Base-by-base conservation (phyloP, 1,140 invertebrate species). In the Zaprionus davidi region DNA sequence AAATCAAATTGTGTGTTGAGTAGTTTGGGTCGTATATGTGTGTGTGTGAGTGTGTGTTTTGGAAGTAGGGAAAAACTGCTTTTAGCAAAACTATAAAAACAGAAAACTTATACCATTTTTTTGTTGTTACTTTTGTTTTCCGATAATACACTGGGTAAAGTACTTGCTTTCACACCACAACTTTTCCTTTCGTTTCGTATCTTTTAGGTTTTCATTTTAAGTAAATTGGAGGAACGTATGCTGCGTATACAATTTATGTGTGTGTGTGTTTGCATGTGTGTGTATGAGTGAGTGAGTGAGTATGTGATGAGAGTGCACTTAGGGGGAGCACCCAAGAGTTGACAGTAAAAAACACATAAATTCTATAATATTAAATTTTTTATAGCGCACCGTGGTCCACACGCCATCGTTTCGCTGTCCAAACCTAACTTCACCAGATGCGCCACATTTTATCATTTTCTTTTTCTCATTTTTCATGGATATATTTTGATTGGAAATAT, bases 221-320 rank as follows among this genome's bases (percentile, higher is more conserved):
- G 66, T 70, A 72, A 77, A 71, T 73, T 79, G 67, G 64, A 85
- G 79, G 71, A 85, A 85, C 82, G 79, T 85, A 65, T 85, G 73
- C 63, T 74, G 58, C 59, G 71, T 77, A 63, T 77, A 67, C 57
- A 79, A 53, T 72, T 62, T 34, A 58, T 71, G 56, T 64, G 20
- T 62, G n/a, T 76, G 24, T 62, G 13, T 62, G 38, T 53, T 22
- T 22, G 22, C 22, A 22, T 49, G 9, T 65, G 15, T 26, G 26
- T 28, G 26, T 26, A 26, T 26, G 24, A 26, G 24, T 31, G 26
- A 36, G 20, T 53, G 26, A 4, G 26, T 34, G 26, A 49, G 34
- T 51, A 58, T 63, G 69, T 68, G 36, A 31, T 38, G 49, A 36
- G 49, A 62, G 64, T 72, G 70, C 71, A 71, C 63, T 44, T 57